phyloP scores from a whole-genome alignment of 2,797 vertebrate species.

The Cyprinodon diabolis region DNA sequence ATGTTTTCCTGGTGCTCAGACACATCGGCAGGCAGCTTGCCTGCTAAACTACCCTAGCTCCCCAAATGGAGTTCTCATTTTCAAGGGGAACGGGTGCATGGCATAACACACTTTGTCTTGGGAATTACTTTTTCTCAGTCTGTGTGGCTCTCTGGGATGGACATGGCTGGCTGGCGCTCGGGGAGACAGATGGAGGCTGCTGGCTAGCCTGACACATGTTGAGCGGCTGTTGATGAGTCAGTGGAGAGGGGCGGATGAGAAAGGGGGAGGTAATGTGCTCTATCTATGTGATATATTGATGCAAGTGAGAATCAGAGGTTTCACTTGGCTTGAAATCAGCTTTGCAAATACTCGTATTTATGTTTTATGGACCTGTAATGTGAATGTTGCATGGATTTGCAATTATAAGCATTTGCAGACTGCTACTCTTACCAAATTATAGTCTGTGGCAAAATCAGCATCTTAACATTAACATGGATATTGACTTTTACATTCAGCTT shows the following conservation, averaged over 20 bases:
- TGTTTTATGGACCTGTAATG: constrained; percentile 24
- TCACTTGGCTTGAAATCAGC: constrained; percentile 30
- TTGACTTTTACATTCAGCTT: not conserved
- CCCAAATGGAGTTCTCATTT: constrained; percentile 81
- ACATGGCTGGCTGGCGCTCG: constrained; percentile 74
- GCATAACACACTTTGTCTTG: constrained; percentile 80
- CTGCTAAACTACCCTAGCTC: constrained; percentile 68
- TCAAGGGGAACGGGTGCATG: constrained; percentile 72
- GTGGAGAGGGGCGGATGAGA: constrained; percentile 65
- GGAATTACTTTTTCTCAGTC: constrained; percentile 77
- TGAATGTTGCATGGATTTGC: constrained; percentile 13
- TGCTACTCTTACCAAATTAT: not conserved
- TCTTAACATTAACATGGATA: not conserved
- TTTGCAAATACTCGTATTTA: not conserved
- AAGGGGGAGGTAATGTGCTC: constrained; percentile 55
- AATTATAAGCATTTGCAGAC: not conserved
- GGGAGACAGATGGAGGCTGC: constrained; percentile 79
- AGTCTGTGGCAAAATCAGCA: not conserved
- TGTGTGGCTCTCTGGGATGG: constrained; percentile 69
- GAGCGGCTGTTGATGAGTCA: constrained; percentile 81
- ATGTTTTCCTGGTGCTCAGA: constrained; percentile 65
- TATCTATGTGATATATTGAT: constrained; percentile 76
- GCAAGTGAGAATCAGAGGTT: constrained; percentile 52
- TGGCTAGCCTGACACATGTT: constrained; percentile 78
- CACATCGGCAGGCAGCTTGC: constrained; percentile 51